Percentiles rank a stretch among this genome's conserved stretches.
These are phyloP conservation scores for Alca torda DNA, from an alignment of 2,797 vertebrate species.

Conservation along the genomic window DNA sequence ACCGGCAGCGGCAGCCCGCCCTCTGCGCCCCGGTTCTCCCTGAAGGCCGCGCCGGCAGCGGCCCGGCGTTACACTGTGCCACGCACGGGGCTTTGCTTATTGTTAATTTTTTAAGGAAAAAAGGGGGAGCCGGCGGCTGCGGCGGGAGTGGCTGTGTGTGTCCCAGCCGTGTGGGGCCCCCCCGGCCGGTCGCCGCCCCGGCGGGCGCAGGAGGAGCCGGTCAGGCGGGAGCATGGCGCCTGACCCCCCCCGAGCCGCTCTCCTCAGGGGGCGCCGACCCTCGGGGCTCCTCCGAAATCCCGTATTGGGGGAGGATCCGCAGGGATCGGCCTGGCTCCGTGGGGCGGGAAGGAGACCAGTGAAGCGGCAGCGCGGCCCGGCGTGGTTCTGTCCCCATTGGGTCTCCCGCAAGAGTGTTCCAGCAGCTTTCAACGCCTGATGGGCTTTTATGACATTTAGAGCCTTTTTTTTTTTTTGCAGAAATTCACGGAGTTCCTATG, in stretches of 20 bases:
- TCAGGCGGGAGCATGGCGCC: background rate
- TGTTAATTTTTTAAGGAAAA: background rate
- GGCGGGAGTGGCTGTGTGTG: background rate
- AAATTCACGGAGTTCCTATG: accelerated
- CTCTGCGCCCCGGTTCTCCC: background rate
- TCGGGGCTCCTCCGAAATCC: too few relatives aligned
- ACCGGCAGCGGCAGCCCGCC: background rate
- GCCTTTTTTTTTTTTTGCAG: background rate
- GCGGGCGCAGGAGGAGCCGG: background rate
- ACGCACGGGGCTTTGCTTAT: accelerated
- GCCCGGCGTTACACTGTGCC: background rate
- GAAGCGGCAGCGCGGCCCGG: accelerated
- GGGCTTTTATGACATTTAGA: accelerated
- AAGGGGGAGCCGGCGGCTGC: background rate
- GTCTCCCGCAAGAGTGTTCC: accelerated
- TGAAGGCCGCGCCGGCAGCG: background rate
- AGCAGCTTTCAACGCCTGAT: accelerated
- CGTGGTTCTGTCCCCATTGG: accelerated
- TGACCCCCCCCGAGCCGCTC: background rate
- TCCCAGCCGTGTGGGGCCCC: background rate
- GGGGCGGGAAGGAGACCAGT: accelerated
- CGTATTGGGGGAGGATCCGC: background rate
- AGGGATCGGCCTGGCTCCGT: accelerated
- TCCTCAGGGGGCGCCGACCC: background rate
- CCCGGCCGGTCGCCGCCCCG: too few relatives aligned